A percentile compares a stretch with the other conserved stretches of the same genome.
Conservation (phyloP, 2,888 invertebrate genomes). For the Andricus curvator region DNA sequence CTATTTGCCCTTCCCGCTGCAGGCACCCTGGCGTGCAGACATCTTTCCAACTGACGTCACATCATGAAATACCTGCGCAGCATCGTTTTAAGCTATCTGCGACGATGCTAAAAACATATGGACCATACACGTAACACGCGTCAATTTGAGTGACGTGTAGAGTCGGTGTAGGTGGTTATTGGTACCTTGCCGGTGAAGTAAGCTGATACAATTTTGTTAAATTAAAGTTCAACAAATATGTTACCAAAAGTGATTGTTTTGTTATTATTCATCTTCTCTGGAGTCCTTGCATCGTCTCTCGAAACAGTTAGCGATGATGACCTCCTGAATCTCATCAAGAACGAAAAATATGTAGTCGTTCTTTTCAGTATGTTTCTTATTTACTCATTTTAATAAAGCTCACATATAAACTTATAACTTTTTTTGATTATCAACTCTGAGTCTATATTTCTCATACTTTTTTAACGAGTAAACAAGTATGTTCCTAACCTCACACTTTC, state of each 20-base stretch:
- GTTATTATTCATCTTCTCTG: conserved; percentile 50
- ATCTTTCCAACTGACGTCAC: too few relatives aligned
- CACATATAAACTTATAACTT: neutral
- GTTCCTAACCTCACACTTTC: conserved; percentile 2
- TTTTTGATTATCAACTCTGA: too few relatives aligned
- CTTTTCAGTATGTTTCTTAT: conserved; percentile 86
- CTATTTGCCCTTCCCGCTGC: too few relatives aligned
- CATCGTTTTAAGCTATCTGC: too few relatives aligned
- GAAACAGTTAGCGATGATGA: conserved; percentile 89
- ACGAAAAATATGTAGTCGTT: conserved; percentile 89
- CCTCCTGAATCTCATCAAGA: conserved; percentile 86
- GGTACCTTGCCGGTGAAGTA: conserved; percentile 43
- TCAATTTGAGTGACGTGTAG: conserved; percentile 22
- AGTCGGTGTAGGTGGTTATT: neutral
- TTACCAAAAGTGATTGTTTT: conserved; percentile 42
- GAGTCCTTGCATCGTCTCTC: conserved; percentile 69
- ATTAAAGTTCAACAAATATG: conserved; percentile 43
- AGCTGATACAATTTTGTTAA: neutral
- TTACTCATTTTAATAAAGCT: neutral
- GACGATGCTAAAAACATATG: too few relatives aligned
- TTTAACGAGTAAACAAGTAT: neutral
- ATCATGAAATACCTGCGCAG: too few relatives aligned
- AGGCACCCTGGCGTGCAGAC: too few relatives aligned
- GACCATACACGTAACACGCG: too few relatives aligned
- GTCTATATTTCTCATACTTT: too few relatives aligned